Evolutionary conservation across 2,888 invertebrate species (phyloP).

Genomic region (Idaea straminata): DNA sequence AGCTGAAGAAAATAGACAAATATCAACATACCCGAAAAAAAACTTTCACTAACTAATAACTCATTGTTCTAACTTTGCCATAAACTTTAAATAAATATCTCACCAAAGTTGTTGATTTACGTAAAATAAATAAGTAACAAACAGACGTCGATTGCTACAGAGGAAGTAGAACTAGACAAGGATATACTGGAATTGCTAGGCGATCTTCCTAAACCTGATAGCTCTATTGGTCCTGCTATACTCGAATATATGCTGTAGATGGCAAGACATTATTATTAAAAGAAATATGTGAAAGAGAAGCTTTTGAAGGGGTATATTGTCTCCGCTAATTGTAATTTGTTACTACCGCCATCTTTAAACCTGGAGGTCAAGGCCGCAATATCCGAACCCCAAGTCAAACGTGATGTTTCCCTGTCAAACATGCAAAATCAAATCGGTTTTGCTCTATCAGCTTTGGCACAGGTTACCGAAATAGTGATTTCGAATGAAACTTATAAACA

Average conservation of each 20-base stretch:
- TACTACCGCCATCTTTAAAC: slow-evolving; percentile 29
- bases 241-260: slow-evolving; percentile 19
- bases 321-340: slow-evolving; percentile 26
- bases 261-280: slow-evolving; percentile 22
- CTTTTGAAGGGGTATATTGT: slow-evolving; percentile 22
- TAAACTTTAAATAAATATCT: no score
- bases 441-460: neutral
- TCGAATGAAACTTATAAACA: neutral
- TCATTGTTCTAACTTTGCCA: no score
- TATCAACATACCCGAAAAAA: no score
- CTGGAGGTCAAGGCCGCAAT: slow-evolving; percentile 27
- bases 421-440: slow-evolving; percentile 31
- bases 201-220: slow-evolving; percentile 11
- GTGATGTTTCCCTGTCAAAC: slow-evolving; percentile 28
- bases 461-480: slow-evolving; percentile 9
- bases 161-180: neutral
- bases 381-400: slow-evolving; percentile 19
- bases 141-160: neutral
- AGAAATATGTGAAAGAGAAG: slow-evolving; percentile 28
- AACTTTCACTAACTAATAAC: no score
- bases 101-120: no score
- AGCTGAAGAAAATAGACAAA: no score
- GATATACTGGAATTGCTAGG: slow-evolving; percentile 3
- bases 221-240: slow-evolving; percentile 23
- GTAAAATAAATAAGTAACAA: no score